Conservation (phyloP, 2,797 vertebrate species). For the Coreius guichenoti region DNA sequence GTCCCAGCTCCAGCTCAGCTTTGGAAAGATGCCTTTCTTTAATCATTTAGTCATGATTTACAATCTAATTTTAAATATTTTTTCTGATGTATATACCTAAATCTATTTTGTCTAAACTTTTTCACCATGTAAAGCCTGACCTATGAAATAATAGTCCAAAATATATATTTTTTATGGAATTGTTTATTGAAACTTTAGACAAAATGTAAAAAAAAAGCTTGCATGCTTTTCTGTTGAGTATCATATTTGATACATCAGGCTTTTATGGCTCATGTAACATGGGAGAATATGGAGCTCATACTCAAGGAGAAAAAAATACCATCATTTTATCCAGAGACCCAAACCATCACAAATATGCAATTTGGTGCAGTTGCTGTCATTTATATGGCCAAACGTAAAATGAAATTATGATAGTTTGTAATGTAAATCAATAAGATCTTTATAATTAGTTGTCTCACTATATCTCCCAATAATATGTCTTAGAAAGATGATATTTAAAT, state of each 20-base stretch:
- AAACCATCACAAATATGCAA: no score
- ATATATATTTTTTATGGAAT: background rate
- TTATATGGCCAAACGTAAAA: background rate
- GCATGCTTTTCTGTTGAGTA: background rate
- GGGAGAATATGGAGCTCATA: background rate
- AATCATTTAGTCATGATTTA: background rate
- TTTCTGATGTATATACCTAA: background rate
- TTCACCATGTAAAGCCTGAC: background rate
- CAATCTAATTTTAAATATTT: background rate
- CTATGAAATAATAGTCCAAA: background rate
- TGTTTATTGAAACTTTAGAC: background rate
- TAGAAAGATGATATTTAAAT: background rate
- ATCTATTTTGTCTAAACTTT: background rate
- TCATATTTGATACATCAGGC: background rate
- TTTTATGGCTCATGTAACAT: background rate
- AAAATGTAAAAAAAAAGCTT: background rate
- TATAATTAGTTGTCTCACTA: background rate
- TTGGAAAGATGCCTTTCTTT: background rate
- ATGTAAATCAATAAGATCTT: background rate
- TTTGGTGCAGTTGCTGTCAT: no score
- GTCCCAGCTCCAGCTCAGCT: conserved; percentile 79
- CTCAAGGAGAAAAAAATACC: background rate
- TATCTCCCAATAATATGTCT: background rate
- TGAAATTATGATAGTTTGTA: background rate
- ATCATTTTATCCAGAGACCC: no score